Evolutionary conservation across 1,140 invertebrate species (phyloP), one percentile per base, ranked within the genome.

Genomic region (Drosophila repletoides): DNA sequence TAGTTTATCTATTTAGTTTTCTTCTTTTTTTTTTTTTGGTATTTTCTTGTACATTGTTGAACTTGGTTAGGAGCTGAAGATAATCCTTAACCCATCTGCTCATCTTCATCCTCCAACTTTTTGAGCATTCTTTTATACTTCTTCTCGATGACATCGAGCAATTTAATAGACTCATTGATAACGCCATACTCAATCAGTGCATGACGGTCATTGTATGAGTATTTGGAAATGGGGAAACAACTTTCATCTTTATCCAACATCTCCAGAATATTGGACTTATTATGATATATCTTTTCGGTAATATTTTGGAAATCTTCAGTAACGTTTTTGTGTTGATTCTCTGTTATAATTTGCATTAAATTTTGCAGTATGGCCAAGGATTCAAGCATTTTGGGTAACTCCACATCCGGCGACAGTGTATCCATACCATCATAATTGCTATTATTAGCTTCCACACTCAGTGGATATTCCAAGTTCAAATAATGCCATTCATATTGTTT

Each of bases 381-480:
- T 5, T 58, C 24, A 0, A 59, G 2, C 0, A 80, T 80, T 3
- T n/a, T 19, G 0, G 24, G 38, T 29, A 81, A 7, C 26, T 81
- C 76, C 2, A 6, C 3, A 0, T 10, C 3, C 1, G 12, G 2
- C 0, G 21, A 2, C 6, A 40, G 19, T 0, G 4, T 26, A 1
- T 33, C 5, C 1, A 0, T 1, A 2, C 19, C 41, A 1, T 22
- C 0, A 7, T 46, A 72, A 1, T n/a, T 0, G 3, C 31, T 49
- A 4, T 10, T 15, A 2, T 14, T 21, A 0, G 52, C 31, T 9
- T 36, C 48, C 0, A 24, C 19, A 5, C 24, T n/a, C 0, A 80
- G 38, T 0, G 76, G 67, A 76, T 80, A 53, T 1, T 34, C 9
- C 5, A 80, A n/a, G 0, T n/a, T 6, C 15, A 81, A 7, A 0